Base-by-base conservation (phyloP, 1,140 invertebrate genomes). In the Wiebesia pumilae region DNA sequence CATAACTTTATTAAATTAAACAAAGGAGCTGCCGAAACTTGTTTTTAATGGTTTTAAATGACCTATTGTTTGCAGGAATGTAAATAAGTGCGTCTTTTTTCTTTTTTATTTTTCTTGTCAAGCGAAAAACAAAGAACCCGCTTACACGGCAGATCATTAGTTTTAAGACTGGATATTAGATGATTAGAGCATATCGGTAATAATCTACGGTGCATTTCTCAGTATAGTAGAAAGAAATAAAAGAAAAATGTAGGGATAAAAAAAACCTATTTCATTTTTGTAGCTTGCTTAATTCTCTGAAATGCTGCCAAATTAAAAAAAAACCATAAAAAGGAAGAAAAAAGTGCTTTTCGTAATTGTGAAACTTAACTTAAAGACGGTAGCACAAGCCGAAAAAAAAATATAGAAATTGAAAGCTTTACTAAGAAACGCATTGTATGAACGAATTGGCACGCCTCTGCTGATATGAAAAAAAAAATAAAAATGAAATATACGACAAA, bases 161-260 rank as follows among this genome's bases (percentile, higher is more conserved):
- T 73, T 88, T 89, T 92, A 92, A 92, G 91, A 91, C 90, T 93
- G 91, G 87, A 92, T 91, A 91, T 86, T 90, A 90, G 91, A 90
- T 92, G 91, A 89, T 69, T 89, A 91, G 89, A 81, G 85, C 89
- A 91, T 93, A 91, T 91, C 89, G 90, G 81, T 90, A 91, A 85
- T 90, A 92, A 90, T 89, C 83, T 90, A 92, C 88, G 90, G 91
- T 92, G 92, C 91, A 91, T 92, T 93, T 92, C 88, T 90, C 78
- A 84, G 51, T 87, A 90, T 83, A 89, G 65, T 89, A 88, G 87
- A 77, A 71, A 69, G 40, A 84, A 73, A 75, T 35, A 38, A 87
- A 71, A 83, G n/a, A 54, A 86, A 65, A 81, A 65, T 67, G 38
- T 4, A 27, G 47, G 24, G n/a, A 3, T 7, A 3, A 38, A 79